Conservation (phyloP, 2,888 invertebrate species). For the Caenorhabditis parvicauda region DNA sequence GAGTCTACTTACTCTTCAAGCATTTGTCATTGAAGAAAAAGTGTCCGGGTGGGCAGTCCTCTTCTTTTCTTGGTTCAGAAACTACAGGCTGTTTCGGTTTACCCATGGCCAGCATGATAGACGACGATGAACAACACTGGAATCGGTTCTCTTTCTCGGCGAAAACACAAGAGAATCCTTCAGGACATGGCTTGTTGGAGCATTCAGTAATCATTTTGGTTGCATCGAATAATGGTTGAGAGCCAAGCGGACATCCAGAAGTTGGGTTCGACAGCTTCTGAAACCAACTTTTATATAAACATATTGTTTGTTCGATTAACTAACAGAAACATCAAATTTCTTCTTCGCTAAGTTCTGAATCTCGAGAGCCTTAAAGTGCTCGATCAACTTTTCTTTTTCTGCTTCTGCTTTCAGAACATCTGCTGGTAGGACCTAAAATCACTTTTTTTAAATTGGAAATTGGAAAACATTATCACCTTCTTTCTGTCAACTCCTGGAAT, state of each 20-base stretch:
- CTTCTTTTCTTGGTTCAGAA: no score
- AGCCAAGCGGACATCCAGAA: conserved; percentile 38
- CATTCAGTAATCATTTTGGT: conserved; percentile 40
- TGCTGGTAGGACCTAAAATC: conserved; percentile 26
- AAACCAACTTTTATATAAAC: no score
- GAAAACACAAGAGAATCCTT: conserved; percentile 49
- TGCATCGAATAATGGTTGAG: conserved; percentile 40
- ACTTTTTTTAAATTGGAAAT: background rate
- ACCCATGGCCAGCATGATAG: conserved; percentile 37
- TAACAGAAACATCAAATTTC: no score
- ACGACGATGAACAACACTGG: conserved; percentile 48
- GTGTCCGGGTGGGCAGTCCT: conserved; percentile 47
- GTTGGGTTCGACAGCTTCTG: conserved; percentile 3
- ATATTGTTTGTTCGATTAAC: no score
- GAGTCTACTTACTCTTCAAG: conserved; percentile 31
- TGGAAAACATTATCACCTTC: conserved; percentile 5
- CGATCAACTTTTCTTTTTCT: background rate
- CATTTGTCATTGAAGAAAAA: conserved; percentile 48
- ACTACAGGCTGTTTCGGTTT: conserved; percentile 15
- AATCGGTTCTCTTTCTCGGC: conserved; percentile 44
- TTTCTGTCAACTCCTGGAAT: conserved; percentile 34
- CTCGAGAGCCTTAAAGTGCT: no score
- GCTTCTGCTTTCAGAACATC: conserved; percentile 8
- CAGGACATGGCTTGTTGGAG: conserved; percentile 45
- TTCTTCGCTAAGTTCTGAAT: no score